These are phyloP conservation scores for Sisyra nigra DNA, from an alignment of 2,888 invertebrate species.

Conservation along the genomic window DNA sequence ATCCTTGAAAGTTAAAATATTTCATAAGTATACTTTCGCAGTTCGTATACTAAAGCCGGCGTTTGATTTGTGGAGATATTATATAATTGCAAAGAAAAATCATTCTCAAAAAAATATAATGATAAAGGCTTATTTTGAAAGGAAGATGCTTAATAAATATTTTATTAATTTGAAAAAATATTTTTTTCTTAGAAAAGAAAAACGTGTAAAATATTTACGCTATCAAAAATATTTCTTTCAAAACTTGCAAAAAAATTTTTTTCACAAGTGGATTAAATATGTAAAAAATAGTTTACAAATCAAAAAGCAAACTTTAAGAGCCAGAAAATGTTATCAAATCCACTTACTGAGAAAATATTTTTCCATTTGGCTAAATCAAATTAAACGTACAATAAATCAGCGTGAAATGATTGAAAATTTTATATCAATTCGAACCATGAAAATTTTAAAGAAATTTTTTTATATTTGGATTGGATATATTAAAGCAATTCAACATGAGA, in stretches of 20 bases:
- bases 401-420: background rate
- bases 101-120: conserved; percentile 11
- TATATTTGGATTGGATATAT: background rate
- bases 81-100: conserved; percentile 12
- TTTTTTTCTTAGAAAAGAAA: conserved; percentile 13
- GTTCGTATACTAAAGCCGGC: background rate
- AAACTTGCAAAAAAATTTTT: conserved; percentile 3
- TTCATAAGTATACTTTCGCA: background rate
- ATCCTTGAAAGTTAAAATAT: background rate
- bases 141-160: conserved; percentile 14
- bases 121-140: conserved; percentile 16
- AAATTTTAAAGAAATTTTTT: background rate
- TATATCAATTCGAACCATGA: background rate
- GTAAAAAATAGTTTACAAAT: no score
- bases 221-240: conserved; percentile 7
- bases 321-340: conserved; percentile 11
- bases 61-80: conserved; percentile 11
- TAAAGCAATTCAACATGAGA: background rate
- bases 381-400: background rate
- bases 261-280: no score
- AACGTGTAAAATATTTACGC: conserved; percentile 4
- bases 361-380: conserved; percentile 7
- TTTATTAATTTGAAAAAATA: conserved; percentile 14
- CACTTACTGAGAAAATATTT: conserved; percentile 4
- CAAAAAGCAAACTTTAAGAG: background rate